Evolutionary conservation across 2,797 vertebrate genomes (phyloP).

Genomic region (Stomatorhinus walkeri): DNA sequence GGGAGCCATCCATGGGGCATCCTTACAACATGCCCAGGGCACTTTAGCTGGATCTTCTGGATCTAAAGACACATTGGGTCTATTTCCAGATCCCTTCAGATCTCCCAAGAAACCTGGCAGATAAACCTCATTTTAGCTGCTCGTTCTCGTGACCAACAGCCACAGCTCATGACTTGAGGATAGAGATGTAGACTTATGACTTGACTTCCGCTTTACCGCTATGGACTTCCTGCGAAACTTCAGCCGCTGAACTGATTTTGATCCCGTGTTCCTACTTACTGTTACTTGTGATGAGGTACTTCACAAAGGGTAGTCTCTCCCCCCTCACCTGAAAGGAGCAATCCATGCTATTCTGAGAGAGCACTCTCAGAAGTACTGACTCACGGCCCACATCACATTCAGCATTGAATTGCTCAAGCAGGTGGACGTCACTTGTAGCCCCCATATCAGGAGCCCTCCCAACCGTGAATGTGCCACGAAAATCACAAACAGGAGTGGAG

Average conservation of each 20-base stretch:
- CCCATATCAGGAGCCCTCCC: neutral
- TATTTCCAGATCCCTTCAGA: neutral
- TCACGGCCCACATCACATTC: neutral
- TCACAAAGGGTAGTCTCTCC: neutral
- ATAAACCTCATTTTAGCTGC: neutral
- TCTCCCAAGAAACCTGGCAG: neutral
- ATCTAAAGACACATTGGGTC: neutral
- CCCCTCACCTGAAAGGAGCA: neutral
- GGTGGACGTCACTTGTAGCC: neutral
- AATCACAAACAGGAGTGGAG: neutral
- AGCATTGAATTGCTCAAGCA: neutral
- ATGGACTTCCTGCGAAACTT: neutral
- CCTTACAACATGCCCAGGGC: neutral
- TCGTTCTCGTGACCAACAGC: neutral
- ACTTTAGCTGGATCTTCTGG: neutral
- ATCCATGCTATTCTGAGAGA: neutral
- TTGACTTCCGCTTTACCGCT: neutral
- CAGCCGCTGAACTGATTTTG: neutral
- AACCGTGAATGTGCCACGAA: neutral
- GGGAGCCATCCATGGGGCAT: neutral
- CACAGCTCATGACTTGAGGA: neutral
- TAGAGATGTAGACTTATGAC: neutral
- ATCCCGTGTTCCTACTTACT: neutral
- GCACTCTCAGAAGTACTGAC: neutral
- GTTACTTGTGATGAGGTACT: neutral